Percentiles rank a stretch among this genome's conserved stretches.
These are phyloP conservation scores for Todus mexicanus DNA, from an alignment of 2,797 vertebrate genomes.

Conservation along the genomic window DNA sequence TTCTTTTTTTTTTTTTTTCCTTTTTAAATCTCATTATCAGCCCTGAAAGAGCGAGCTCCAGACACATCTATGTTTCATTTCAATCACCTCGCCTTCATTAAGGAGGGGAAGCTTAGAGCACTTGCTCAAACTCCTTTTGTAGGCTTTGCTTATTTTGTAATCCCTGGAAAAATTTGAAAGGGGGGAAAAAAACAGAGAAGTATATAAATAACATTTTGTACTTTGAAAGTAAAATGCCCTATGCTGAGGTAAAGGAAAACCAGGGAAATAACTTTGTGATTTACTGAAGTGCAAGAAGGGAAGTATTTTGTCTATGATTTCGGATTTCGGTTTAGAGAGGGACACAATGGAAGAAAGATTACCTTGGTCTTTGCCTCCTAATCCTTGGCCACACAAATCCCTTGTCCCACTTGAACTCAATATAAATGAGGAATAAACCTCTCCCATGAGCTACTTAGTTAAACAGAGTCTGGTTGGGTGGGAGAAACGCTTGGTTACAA, in stretches of 20 bases:
- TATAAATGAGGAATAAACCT: conserved; percentile 64
- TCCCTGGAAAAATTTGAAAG: neutral
- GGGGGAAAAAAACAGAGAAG: neutral
- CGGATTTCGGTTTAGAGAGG: conserved; percentile 48
- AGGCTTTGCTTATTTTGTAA: neutral
- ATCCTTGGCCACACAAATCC: conserved; percentile 64
- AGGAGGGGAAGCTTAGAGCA: neutral
- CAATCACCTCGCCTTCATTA: neutral
- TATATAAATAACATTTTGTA: neutral
- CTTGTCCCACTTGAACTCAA: conserved; percentile 65
- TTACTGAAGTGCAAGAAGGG: neutral
- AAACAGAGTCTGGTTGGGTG: neutral
- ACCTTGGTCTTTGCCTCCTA: conserved; percentile 44
- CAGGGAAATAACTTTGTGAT: neutral
- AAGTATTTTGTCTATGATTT: conserved; percentile 35
- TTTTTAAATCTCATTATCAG: neutral
- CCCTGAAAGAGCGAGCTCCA: neutral
- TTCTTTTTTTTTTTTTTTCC: neutral
- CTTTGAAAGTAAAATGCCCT: neutral
- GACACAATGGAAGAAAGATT: conserved; percentile 30
- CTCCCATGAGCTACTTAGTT: conserved; percentile 59
- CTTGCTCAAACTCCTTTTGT: neutral
- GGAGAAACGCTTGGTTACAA: conserved; percentile 48
- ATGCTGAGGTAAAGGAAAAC: conserved; percentile 3
- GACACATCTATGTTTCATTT: neutral